These are phyloP conservation scores for Bujurquina vittata DNA, from an alignment of 2,113 vertebrate species.

Conservation along the genomic window DNA sequence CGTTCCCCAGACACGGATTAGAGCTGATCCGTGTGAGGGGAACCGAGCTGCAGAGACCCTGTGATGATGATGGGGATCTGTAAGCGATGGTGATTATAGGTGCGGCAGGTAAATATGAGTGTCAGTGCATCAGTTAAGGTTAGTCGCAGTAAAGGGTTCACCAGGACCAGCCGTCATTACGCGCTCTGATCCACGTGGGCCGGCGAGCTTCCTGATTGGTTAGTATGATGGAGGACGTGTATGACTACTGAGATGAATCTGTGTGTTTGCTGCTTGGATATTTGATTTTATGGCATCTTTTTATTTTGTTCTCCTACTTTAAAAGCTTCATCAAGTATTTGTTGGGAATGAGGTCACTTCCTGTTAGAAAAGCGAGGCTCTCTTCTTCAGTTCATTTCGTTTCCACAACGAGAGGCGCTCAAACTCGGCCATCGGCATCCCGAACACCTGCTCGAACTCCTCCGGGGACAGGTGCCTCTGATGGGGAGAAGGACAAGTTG, in stretches of 20 bases:
- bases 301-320: neutral
- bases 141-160: constrained; percentile 47
- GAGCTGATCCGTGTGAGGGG: neutral
- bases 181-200: constrained; percentile 10
- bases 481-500: neutral
- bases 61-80: neutral
- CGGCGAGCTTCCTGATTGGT: constrained; percentile 5
- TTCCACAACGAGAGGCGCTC: constrained; percentile 92
- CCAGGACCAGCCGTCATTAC: constrained; percentile 13
- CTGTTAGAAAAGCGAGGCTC: constrained; percentile 90
- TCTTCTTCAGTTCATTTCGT: constrained; percentile 95
- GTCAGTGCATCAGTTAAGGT: constrained; percentile 48
- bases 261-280: constrained; percentile 11
- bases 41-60: neutral
- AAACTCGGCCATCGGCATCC: constrained; percentile 89
- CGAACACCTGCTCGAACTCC: constrained; percentile 87
- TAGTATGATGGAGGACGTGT: constrained; percentile 10
- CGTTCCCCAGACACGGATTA: neutral
- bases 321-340: constrained; percentile 34
- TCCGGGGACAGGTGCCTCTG: constrained; percentile 89
- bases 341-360: constrained; percentile 45
- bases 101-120: constrained; percentile 39
- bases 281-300: neutral
- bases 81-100: constrained; percentile 57
- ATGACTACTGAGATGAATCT: neutral